Evolutionary conservation across 1,140 invertebrate species (phyloP).

Genomic region (Trigoniulus corallinus): DNA sequence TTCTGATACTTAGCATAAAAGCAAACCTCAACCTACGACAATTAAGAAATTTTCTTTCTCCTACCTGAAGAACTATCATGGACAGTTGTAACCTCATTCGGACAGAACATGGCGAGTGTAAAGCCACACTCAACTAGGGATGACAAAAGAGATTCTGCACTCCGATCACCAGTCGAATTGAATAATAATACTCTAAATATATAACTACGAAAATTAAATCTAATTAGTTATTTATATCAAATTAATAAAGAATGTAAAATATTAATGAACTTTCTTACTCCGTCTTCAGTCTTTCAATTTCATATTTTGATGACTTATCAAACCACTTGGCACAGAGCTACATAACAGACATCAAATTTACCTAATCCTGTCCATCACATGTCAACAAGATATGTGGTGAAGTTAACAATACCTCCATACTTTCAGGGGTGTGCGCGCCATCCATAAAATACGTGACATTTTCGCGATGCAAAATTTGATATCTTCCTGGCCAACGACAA

Average conservation of each 20-base stretch:
- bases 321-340: not conserved
- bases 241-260: not conserved
- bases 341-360: too few relatives aligned
- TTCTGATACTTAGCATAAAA: too few relatives aligned
- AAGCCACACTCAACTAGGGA: conserved; percentile 39
- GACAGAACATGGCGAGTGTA: too few relatives aligned
- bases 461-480: conserved; percentile 25
- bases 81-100: too few relatives aligned
- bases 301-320: too few relatives aligned
- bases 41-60: too few relatives aligned
- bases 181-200: too few relatives aligned
- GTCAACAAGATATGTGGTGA: not conserved
- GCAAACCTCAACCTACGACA: too few relatives aligned
- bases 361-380: not conserved
- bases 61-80: too few relatives aligned
- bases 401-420: conserved; percentile 40
- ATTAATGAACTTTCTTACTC: not conserved
- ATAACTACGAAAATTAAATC: too few relatives aligned
- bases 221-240: too few relatives aligned
- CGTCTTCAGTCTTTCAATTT: too few relatives aligned
- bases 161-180: conserved; percentile 60
- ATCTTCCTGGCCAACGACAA: conserved; percentile 34
- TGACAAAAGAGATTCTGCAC: conserved; percentile 40
- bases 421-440: conserved; percentile 87
- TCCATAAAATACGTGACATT: conserved; percentile 59